Percentiles rank a stretch among this genome's conserved stretches.
These are phyloP conservation scores for Drosophila phalerata DNA, from an alignment of 2,888 invertebrate species.

Conservation along the genomic window DNA sequence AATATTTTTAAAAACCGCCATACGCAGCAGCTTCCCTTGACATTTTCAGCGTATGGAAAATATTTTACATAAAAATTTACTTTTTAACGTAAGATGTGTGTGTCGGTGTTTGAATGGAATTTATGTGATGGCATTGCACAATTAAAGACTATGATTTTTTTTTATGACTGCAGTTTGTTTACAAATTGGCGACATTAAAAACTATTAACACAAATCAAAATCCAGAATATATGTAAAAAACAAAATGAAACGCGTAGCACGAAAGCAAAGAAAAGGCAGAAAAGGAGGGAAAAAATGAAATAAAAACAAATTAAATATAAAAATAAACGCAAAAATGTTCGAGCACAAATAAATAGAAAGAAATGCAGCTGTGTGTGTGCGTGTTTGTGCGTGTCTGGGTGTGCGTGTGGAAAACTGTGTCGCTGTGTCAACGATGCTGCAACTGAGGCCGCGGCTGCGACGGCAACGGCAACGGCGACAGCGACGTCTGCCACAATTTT, in stretches of 20 bases:
- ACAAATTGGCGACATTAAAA: constrained; percentile 80
- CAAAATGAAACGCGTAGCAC: constrained; percentile 18
- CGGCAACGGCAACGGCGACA: constrained; percentile 15
- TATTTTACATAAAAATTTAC: constrained; percentile 23
- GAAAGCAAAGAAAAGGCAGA: constrained; percentile 26
- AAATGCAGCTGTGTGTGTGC: constrained; percentile 34
- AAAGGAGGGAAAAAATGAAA: constrained; percentile 43
- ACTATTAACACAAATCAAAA: constrained; percentile 62
- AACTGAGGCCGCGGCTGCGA: constrained; percentile 26
- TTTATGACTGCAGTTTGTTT: constrained; percentile 71
- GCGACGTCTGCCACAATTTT: constrained; percentile 48
- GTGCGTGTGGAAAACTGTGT: constrained; percentile 70
- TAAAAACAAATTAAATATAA: constrained; percentile 71
- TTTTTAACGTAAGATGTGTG: not conserved
- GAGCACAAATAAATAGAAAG: constrained; percentile 50
- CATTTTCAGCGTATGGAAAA: constrained; percentile 48
- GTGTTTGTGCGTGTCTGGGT: constrained; percentile 15
- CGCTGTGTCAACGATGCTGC: constrained; percentile 72
- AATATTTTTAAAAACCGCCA: constrained; percentile 50
- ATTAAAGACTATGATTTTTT: constrained; percentile 43
- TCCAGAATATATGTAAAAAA: constrained; percentile 26
- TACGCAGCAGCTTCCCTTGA: constrained; percentile 61
- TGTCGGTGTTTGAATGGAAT: constrained; percentile 23
- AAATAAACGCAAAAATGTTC: constrained; percentile 59
- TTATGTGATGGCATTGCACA: constrained; percentile 54